Percentiles rank a stretch among this genome's conserved stretches.
Conservation (phyloP, 1,140 invertebrate species). For the Lucilia sericata region DNA sequence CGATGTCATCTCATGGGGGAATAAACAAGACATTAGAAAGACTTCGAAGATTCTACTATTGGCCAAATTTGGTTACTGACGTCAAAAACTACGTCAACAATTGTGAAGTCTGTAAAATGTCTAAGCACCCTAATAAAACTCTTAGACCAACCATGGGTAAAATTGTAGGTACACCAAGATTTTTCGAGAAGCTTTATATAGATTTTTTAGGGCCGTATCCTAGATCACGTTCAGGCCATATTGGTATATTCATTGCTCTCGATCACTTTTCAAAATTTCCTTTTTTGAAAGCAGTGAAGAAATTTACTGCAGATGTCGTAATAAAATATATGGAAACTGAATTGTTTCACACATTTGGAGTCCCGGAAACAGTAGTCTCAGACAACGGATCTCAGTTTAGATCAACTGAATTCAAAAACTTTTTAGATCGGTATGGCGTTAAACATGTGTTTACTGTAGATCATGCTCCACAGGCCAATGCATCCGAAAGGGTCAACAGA, state of each 20-base stretch:
- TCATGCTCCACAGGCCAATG: slow-evolving; percentile 44
- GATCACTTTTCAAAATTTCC: slow-evolving; percentile 29
- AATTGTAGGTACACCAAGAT: background rate
- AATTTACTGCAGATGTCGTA: slow-evolving; percentile 22
- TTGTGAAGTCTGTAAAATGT: slow-evolving; percentile 1
- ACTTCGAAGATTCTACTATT: too few species aligned
- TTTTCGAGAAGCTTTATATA: slow-evolving; percentile 31
- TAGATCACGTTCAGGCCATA: background rate
- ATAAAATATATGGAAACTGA: background rate
- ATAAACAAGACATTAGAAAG: too few species aligned
- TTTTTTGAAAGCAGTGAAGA: slow-evolving; percentile 40
- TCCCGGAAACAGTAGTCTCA: slow-evolving; percentile 1
- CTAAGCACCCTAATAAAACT: background rate
- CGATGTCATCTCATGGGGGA: too few species aligned
- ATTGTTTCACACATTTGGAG: background rate
- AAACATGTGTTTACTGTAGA: slow-evolving; percentile 37
- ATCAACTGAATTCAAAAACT: slow-evolving; percentile 28
- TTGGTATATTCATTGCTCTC: background rate
- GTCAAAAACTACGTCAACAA: too few species aligned
- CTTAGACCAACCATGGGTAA: slow-evolving; percentile 17
- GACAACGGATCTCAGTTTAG: slow-evolving; percentile 33
- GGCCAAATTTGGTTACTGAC: too few species aligned
- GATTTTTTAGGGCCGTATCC: slow-evolving; percentile 31
- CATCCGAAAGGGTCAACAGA: slow-evolving; percentile 44
- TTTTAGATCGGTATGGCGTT: slow-evolving; percentile 8